phyloP scores from a whole-genome alignment of 2,888 invertebrate species.

The Melieria omissa region DNA sequence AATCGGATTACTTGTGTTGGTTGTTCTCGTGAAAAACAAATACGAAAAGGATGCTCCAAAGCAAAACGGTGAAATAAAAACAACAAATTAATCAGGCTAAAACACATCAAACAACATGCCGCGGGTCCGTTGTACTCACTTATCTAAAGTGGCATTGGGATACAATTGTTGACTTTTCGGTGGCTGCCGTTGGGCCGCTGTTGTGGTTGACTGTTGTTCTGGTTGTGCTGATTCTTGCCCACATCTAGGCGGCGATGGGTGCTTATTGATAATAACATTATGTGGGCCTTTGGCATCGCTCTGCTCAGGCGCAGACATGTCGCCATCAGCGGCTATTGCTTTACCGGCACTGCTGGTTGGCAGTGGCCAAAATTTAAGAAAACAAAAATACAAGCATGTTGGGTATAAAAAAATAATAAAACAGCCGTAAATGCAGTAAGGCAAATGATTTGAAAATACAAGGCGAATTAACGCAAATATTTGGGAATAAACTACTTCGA shows the following conservation, averaged over 20 bases:
- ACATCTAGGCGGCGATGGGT: constrained; percentile 53
- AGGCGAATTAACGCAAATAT: too few species aligned
- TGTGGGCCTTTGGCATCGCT: constrained; percentile 34
- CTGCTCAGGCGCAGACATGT: constrained; percentile 40
- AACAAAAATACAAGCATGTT: too few species aligned
- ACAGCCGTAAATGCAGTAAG: too few species aligned
- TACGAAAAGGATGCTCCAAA: too few species aligned
- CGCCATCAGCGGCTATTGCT: constrained; percentile 40
- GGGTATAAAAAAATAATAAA: too few species aligned
- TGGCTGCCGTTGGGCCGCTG: constrained; percentile 40
- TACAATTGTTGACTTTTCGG: constrained; percentile 52
- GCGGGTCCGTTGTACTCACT: constrained; percentile 56
- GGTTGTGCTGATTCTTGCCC: constrained; percentile 13
- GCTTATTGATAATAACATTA: constrained; percentile 60
- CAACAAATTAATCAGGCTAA: not conserved
- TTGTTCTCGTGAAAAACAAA: too few species aligned
- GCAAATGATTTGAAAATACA: too few species aligned
- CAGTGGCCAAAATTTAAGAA: too few species aligned
- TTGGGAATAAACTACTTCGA: too few species aligned
- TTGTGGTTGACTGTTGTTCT: constrained; percentile 27
- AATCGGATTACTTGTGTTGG: too few species aligned
- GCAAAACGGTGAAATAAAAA: too few species aligned
- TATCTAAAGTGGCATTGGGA: constrained; percentile 57
- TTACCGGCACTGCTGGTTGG: constrained; percentile 6
- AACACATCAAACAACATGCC: not conserved